Evolutionary conservation across 2,113 vertebrate species (phyloP), one percentile per base, ranked within the genome.

Genomic region (Megaceryle maxima): DNA sequence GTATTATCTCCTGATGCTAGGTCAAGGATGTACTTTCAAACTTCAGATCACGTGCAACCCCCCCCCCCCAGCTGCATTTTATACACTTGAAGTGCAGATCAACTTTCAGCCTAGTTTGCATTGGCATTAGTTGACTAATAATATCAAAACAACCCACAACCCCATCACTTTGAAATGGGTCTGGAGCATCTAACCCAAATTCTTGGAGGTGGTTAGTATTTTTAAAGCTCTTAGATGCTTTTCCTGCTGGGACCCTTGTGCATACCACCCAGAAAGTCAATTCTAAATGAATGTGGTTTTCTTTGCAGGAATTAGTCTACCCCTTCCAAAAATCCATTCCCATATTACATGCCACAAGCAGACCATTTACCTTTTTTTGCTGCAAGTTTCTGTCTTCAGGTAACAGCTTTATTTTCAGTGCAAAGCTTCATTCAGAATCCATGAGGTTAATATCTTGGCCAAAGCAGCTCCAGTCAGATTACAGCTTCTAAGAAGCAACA

Each of bases 401-500:
- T 16, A 51, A 37, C 2, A 1, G 2, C 3, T 21, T 69, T 22
- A 14, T 9, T 18, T 41, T 31, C 77, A 57, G n/a, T 6, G 4
- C 35, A n/a, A n/a, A n/a, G n/a, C n/a, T n/a, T n/a, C n/a, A 5
- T 13, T 37, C 62, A 21, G 31, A 6, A 9, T 1, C 1, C 13
- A 16, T 1, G 17, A n/a, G 15, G 13, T 37, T 17, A 15, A 5
- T 1, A 0, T 3, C 8, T 7, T 8, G 6, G 25, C 62, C 33
- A 18, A 28, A 31, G 19, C 7, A 16, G 5, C 39, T 22, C 1
- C 41, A 21, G 6, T 5, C 35, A 20, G 17, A 10, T 20, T 15
- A 22, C 16, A 46, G 9, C 41, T 21, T 3, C 29, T 17, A 9
- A 31, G 25, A 28, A 44, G 29, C 9, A 66, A 14, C 13, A 68